Conservation (phyloP, 2,888 invertebrate genomes). For the Zhengitettix transpicula region DNA sequence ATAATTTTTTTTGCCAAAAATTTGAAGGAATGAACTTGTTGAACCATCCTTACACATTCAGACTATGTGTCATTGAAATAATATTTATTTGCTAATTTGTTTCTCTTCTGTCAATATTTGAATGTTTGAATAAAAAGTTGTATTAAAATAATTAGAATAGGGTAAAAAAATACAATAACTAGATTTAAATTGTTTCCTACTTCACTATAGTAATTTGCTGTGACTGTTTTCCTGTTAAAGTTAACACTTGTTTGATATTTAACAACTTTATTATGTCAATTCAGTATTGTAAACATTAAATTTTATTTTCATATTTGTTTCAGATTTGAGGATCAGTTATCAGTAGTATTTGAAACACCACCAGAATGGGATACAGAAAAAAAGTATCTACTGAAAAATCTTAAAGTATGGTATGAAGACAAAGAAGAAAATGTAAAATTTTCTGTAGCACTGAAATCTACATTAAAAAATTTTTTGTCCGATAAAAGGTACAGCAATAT, state of each 20-base stretch:
- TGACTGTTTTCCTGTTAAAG: no score
- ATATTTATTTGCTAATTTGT: no score
- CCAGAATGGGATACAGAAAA: slow-evolving; percentile 53
- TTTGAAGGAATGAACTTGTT: no score
- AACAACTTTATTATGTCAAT: not conserved
- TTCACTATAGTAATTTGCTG: not conserved
- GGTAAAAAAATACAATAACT: not conserved
- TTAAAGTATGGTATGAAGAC: slow-evolving; percentile 62
- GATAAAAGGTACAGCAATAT: slow-evolving; percentile 31
- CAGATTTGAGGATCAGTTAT: slow-evolving; percentile 42
- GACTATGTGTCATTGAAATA: no score
- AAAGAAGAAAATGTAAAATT: slow-evolving; percentile 38
- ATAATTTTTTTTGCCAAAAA: no score
- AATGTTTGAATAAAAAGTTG: no score
- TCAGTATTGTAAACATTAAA: not conserved
- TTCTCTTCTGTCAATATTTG: no score
- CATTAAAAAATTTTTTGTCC: slow-evolving; percentile 40
- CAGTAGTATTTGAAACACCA: slow-evolving; percentile 47
- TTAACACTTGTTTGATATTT: no score
- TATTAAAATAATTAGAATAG: slow-evolving; percentile 2
- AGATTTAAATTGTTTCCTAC: not conserved
- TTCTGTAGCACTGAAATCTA: slow-evolving; percentile 35
- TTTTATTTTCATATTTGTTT: slow-evolving; percentile 4
- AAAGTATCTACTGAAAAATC: slow-evolving; percentile 39
- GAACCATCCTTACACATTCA: no score